Evolutionary conservation across 2,797 vertebrate species (phyloP).

Genomic region (Thalassophryne amazonica): DNA sequence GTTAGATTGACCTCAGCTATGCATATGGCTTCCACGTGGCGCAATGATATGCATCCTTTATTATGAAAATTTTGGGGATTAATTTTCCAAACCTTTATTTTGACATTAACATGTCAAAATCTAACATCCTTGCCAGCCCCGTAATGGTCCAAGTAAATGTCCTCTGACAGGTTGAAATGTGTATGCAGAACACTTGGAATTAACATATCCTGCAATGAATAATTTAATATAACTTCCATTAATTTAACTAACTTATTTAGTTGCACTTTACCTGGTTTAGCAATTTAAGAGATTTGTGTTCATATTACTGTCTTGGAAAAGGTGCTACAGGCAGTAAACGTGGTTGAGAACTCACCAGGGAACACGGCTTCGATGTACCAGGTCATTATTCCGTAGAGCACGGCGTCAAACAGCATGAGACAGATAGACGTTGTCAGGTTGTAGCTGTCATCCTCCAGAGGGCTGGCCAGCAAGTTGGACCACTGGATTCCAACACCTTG

Average conservation of each 20-base stretch:
- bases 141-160: too few species aligned
- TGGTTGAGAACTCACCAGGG: slow-evolving; percentile 81
- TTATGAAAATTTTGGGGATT: too few species aligned
- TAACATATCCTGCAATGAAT: too few species aligned
- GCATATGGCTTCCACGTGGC: too few species aligned
- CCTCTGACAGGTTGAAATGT: too few species aligned
- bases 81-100: too few species aligned
- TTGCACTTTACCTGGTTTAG: neutral
- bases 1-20: too few species aligned
- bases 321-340: neutral
- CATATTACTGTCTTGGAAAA: neutral
- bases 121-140: too few species aligned
- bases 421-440: slow-evolving; percentile 89
- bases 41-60: too few species aligned
- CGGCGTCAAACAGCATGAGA: slow-evolving; percentile 93
- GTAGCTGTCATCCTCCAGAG: slow-evolving; percentile 89
- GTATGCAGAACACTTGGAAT: too few species aligned
- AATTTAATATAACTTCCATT: too few species aligned
- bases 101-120: too few species aligned
- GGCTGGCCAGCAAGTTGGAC: slow-evolving; percentile 91
- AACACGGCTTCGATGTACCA: slow-evolving; percentile 98
- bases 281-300: neutral
- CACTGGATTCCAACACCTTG: slow-evolving; percentile 97
- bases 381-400: slow-evolving; percentile 91
- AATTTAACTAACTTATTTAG: neutral